These are phyloP conservation scores for Sebastes itinus DNA, from an alignment of 2,797 vertebrate genomes.

Conservation along the genomic window DNA sequence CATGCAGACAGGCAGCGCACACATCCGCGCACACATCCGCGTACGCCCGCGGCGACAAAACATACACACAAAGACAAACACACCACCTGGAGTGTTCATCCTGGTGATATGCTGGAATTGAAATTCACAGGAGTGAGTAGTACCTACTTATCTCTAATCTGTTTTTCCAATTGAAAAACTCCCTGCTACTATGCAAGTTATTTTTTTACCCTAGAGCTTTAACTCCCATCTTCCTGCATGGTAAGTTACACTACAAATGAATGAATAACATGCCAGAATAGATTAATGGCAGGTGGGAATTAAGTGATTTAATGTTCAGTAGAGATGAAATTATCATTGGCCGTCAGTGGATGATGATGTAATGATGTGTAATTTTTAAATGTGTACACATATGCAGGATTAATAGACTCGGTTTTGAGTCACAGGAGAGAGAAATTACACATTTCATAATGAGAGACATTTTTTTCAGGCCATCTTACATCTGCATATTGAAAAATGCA, in stretches of 20 bases:
- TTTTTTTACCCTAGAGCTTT: constrained; percentile 46
- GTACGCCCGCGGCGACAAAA: constrained; percentile 12
- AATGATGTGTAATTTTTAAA: background rate
- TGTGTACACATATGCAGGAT: background rate
- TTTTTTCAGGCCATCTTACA: background rate
- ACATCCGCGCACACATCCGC: background rate
- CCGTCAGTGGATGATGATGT: background rate
- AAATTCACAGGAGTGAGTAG: constrained; percentile 58
- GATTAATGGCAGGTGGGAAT: constrained; percentile 19
- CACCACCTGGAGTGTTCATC: constrained; percentile 41
- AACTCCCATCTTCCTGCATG: constrained; percentile 12
- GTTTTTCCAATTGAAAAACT: constrained; percentile 61
- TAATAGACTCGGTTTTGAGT: background rate
- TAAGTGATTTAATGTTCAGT: constrained; percentile 25
- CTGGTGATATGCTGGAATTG: constrained; percentile 47
- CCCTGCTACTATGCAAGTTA: constrained; percentile 24
- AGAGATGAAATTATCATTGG: background rate
- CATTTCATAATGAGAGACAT: background rate
- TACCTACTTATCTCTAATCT: constrained; percentile 58
- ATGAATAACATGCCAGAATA: constrained; percentile 16
- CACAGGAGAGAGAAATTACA: background rate
- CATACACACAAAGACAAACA: constrained; percentile 47
- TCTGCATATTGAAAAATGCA: background rate
- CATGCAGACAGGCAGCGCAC: constrained; percentile 4
- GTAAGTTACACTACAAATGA: constrained; percentile 8